Conservation (phyloP, 30 jellyfish, hydroid and myxozoan species). For the Rhopilema esculentum region DNA sequence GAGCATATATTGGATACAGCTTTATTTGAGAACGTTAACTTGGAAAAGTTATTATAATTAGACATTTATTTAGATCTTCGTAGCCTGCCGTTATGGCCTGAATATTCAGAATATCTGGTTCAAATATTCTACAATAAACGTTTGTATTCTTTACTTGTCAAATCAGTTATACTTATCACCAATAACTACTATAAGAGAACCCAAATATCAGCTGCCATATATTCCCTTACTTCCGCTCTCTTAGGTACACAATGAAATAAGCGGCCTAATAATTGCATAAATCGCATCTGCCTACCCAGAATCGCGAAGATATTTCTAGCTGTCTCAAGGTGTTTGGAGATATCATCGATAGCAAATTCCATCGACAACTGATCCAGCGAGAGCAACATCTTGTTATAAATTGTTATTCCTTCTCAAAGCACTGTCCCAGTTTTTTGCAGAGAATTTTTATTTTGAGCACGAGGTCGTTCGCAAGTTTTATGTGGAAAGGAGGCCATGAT, state of each 20-base stretch:
- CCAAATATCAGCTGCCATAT: no score
- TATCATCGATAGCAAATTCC: constrained; percentile 30
- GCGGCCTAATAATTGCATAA: neutral
- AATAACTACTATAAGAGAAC: no score
- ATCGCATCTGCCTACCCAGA: constrained; percentile 23
- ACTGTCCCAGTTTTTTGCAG: neutral
- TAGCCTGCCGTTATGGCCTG: no score
- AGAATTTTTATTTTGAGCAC: neutral
- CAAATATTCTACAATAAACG: no score
- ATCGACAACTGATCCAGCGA: constrained; percentile 36
- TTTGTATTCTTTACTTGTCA: neutral
- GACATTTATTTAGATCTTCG: no score
- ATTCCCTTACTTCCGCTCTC: no score
- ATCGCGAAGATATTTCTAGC: constrained; percentile 50
- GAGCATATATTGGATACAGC: no score
- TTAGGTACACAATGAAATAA: no score
- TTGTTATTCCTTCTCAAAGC: neutral
- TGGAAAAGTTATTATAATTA: no score
- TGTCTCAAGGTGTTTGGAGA: constrained; percentile 14
- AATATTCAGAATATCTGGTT: no score
- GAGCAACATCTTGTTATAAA: neutral
- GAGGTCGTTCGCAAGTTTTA: neutral
- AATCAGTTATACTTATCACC: neutral
- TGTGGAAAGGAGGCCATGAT: neutral
- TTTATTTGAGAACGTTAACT: no score